phyloP scores from a whole-genome alignment of 2,113 vertebrate species.

The Donacobius atricapilla region DNA sequence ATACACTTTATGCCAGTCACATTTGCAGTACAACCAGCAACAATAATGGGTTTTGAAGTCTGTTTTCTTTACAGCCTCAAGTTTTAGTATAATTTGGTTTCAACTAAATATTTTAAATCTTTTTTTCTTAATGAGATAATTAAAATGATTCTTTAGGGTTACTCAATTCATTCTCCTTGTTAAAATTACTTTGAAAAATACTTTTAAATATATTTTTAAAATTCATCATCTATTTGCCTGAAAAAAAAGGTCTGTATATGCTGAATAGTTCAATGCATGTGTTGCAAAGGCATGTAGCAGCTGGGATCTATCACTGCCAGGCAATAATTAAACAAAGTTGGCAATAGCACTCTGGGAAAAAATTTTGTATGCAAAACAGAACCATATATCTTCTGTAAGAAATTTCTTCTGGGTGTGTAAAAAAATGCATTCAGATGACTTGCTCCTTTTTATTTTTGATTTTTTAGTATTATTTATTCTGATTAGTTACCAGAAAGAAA shows the following conservation, averaged over 20 bases:
- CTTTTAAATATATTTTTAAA: background rate
- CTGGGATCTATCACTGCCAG: conserved; percentile 52
- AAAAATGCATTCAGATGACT: background rate
- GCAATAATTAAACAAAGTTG: conserved; percentile 47
- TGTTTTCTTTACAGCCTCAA: background rate
- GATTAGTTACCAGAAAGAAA: background rate
- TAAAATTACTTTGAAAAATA: background rate
- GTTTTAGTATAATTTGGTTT: background rate
- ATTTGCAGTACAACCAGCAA: background rate
- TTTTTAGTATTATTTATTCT: background rate
- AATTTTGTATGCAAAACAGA: conserved; percentile 34
- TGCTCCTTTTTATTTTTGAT: background rate
- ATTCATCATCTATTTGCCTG: background rate
- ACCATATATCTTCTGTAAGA: background rate
- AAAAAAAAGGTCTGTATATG: background rate
- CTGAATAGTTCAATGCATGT: conserved; percentile 1
- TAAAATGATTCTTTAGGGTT: background rate
- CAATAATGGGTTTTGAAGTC: background rate
- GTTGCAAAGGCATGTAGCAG: conserved; percentile 28
- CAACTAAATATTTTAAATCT: background rate
- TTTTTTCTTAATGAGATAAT: background rate
- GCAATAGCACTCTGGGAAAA: conserved; percentile 13
- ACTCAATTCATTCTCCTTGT: background rate
- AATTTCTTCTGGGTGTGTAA: background rate
- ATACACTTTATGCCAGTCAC: background rate